A percentile compares a stretch with the other conserved stretches of the same genome.
Conservation (phyloP, 2,888 invertebrate species). For the Myopa tessellatipennis region DNA sequence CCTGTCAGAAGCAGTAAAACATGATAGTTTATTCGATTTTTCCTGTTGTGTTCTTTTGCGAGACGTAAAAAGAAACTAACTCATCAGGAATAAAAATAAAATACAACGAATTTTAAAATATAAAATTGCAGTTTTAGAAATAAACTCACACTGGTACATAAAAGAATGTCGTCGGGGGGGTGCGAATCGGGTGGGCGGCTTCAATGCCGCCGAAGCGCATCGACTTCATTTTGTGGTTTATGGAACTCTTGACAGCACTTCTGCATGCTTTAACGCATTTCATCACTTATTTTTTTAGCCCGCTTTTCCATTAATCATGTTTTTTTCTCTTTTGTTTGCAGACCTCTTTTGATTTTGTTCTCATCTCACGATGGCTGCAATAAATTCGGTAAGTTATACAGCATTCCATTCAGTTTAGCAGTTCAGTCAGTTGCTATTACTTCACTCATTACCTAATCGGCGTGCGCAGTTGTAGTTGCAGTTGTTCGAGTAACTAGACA, state of each 20-base stretch:
- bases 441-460: too few relatives aligned
- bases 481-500: too few relatives aligned
- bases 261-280: slow-evolving; percentile 36
- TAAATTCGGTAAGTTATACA: slow-evolving; percentile 65
- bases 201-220: slow-evolving; percentile 43
- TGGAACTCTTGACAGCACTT: slow-evolving; percentile 38
- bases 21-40: neutral
- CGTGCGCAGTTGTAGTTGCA: too few relatives aligned
- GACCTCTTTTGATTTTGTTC: slow-evolving; percentile 43
- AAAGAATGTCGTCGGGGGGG: neutral
- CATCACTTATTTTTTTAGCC: slow-evolving; percentile 42
- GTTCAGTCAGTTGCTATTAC: too few relatives aligned
- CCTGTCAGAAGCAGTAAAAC: slow-evolving; percentile 9
- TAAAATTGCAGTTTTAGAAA: slow-evolving; percentile 6
- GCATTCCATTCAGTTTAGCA: neutral
- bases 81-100: neutral
- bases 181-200: slow-evolving; percentile 29
- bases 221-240: slow-evolving; percentile 31
- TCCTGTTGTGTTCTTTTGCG: neutral
- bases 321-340: slow-evolving; percentile 38
- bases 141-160: neutral
- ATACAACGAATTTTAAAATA: neutral
- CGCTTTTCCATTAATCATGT: slow-evolving; percentile 29
- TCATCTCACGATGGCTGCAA: slow-evolving; percentile 63
- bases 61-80: neutral